These are phyloP conservation scores for Ooceraea biroi DNA, from an alignment of 1,140 invertebrate genomes.

Conservation along the genomic window DNA sequence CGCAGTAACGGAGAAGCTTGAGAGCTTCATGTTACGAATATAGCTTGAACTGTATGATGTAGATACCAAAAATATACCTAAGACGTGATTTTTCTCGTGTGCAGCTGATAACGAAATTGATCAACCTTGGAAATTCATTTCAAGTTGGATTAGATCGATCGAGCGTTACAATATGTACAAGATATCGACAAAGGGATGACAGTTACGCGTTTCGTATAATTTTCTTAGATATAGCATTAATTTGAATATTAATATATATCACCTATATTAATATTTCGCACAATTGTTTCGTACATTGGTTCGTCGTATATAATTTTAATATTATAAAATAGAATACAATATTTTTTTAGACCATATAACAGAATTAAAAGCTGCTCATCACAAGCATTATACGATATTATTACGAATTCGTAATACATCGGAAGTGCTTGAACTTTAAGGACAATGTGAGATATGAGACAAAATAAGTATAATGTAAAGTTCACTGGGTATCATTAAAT, in stretches of 20 bases:
- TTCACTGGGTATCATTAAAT: background rate
- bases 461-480: slow-evolving; percentile 8
- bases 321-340: no score
- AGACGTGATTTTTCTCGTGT: slow-evolving; percentile 21
- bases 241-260: slow-evolving; percentile 36
- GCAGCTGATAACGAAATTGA: background rate
- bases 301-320: slow-evolving; percentile 1
- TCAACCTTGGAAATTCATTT: background rate
- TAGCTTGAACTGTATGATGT: slow-evolving; percentile 18
- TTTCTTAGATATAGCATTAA: background rate
- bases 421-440: slow-evolving; percentile 9
- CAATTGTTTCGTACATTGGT: slow-evolving; percentile 12
- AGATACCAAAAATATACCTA: slow-evolving; percentile 27
- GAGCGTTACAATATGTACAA: no score
- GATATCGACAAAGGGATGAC: no score
- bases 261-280: slow-evolving; percentile 22
- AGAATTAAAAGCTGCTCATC: background rate
- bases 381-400: slow-evolving; percentile 40
- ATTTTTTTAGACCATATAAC: no score
- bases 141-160: background rate
- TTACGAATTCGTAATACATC: slow-evolving; percentile 2
- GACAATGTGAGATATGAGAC: background rate
- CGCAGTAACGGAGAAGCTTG: background rate
- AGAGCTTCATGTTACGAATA: slow-evolving; percentile 36
- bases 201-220: no score